Conservation (phyloP, 1,140 invertebrate genomes). For the Ylistrum balloti region DNA sequence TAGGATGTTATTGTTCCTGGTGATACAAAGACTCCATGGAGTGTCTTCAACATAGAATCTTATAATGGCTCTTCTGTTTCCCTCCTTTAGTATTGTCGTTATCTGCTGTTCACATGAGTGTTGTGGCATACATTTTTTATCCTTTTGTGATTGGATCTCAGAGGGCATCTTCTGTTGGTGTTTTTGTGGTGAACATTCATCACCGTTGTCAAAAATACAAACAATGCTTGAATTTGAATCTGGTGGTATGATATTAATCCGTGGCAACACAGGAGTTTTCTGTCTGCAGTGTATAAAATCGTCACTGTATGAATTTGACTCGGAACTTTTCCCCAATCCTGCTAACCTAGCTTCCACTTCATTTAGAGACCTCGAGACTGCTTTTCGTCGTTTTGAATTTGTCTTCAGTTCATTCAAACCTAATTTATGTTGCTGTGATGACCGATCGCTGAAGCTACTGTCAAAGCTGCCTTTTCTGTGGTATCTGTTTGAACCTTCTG, state of each 20-base stretch:
- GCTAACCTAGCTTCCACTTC: conserved; percentile 13
- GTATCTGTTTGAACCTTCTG: background rate
- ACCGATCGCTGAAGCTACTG: background rate
- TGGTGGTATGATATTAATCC: conserved; percentile 18
- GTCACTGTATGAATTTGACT: background rate
- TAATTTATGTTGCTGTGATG: background rate
- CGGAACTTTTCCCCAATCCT: background rate
- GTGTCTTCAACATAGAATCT: background rate
- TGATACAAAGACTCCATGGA: background rate
- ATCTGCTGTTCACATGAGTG: background rate
- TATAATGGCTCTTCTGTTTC: background rate
- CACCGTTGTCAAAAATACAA: background rate
- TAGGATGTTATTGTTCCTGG: background rate
- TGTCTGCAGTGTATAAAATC: background rate
- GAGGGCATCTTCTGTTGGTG: background rate
- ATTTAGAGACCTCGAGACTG: background rate
- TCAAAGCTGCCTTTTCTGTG: background rate
- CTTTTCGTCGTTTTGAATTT: conserved; percentile 6
- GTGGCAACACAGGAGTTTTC: background rate
- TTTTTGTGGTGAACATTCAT: background rate
- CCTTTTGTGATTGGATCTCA: background rate
- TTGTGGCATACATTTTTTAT: background rate
- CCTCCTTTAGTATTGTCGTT: background rate
- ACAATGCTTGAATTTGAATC: background rate
- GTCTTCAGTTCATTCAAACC: background rate